Conservation (phyloP, 2,888 invertebrate genomes). For the Sphecodes monilicornis region DNA sequence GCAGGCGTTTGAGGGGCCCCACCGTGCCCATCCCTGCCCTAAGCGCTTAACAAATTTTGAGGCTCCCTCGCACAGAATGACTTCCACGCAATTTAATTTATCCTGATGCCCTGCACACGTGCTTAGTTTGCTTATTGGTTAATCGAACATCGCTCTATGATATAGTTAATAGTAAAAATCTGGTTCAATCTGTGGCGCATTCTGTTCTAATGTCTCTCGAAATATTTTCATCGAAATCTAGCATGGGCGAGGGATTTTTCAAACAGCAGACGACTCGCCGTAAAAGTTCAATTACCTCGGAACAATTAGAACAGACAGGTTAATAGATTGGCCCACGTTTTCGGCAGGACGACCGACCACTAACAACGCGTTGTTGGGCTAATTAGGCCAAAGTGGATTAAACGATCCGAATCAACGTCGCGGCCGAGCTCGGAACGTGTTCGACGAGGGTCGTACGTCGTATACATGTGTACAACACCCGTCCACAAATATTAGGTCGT, state of each 20-base stretch:
- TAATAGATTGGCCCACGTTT: constrained; percentile 2
- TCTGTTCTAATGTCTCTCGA: not conserved
- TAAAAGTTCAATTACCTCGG: not conserved
- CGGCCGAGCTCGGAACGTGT: not conserved
- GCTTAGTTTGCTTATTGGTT: no score
- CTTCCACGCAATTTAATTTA: no score
- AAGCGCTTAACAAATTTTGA: no score
- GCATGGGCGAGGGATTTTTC: not conserved
- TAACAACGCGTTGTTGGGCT: constrained; percentile 4
- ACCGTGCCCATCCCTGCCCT: no score
- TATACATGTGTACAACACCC: no score
- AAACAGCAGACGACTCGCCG: not conserved
- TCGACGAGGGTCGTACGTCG: not conserved
- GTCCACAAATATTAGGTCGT: no score
- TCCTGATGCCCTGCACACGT: no score
- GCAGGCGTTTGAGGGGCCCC: no score
- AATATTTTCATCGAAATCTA: not conserved
- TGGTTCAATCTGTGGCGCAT: no score
- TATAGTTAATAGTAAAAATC: no score
- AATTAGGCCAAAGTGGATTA: constrained; percentile 41
- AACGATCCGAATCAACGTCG: constrained; percentile 38
- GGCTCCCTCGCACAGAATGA: no score
- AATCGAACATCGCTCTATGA: no score
- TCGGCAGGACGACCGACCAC: not conserved
- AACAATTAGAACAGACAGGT: not conserved